These are phyloP conservation scores for Muntiacus muntjak DNA, from an alignment of 2,113 vertebrate species.

Conservation along the genomic window DNA sequence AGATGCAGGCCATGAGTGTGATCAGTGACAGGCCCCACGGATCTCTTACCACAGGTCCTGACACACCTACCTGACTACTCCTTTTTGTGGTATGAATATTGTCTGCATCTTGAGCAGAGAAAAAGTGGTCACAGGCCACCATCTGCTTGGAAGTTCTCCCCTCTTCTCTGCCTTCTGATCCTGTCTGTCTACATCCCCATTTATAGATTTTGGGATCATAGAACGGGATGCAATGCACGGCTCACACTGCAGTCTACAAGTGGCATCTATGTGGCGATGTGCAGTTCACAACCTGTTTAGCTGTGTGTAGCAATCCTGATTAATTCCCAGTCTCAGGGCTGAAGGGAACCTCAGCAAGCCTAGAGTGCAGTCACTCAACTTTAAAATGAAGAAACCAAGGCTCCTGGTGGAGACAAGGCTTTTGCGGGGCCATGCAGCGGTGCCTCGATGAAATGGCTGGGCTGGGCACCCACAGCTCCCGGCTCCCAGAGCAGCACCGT, in stretches of 20 bases:
- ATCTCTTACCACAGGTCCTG: background rate
- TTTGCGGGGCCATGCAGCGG: background rate
- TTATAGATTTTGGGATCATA: background rate
- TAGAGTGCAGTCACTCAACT: background rate
- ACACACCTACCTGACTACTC: too few relatives aligned
- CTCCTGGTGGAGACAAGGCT: background rate
- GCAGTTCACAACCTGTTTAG: background rate
- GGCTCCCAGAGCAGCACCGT: background rate
- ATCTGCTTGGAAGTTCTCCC: background rate
- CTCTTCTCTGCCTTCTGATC: background rate
- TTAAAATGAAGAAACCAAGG: background rate
- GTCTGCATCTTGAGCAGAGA: background rate
- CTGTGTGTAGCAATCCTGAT: background rate
- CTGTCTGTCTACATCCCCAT: background rate
- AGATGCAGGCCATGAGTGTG: background rate
- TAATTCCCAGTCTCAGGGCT: background rate
- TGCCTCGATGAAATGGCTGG: background rate
- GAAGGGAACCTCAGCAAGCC: background rate
- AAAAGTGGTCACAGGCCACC: background rate
- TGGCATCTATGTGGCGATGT: background rate
- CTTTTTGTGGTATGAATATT: background rate
- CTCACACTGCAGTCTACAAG: accelerated
- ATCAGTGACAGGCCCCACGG: background rate
- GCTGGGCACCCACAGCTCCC: background rate
- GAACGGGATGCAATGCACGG: background rate